These are phyloP conservation scores for Okamejei kenojei DNA, from an alignment of 2,797 vertebrate species.

Conservation along the genomic window DNA sequence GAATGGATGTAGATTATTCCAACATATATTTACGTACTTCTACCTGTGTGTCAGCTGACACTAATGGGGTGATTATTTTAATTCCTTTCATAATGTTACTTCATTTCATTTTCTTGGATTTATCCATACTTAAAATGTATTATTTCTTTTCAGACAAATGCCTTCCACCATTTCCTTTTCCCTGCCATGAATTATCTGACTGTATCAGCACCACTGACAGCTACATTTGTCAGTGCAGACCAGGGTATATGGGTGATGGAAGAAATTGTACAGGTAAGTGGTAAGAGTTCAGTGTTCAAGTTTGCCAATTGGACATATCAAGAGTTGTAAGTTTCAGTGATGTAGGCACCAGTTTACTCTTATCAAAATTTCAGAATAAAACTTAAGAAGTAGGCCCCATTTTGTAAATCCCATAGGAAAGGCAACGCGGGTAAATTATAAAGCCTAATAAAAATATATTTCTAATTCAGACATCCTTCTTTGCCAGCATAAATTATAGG, in stretches of 20 bases:
- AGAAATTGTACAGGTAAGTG: conserved; percentile 62
- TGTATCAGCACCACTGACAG: conserved; percentile 58
- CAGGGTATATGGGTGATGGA: conserved; percentile 62
- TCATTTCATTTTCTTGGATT: not conserved
- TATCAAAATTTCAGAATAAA: not conserved
- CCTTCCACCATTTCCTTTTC: conserved; percentile 60
- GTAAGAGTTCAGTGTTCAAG: not conserved
- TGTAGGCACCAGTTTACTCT: not conserved
- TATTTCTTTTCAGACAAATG: conserved; percentile 59
- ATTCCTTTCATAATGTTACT: not conserved
- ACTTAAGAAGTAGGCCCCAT: not conserved
- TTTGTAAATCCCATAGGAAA: not conserved
- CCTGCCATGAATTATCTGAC: conserved; percentile 63
- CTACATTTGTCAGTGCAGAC: conserved; percentile 63
- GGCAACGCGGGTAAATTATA: not conserved
- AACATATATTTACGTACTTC: not conserved
- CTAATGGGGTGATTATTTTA: not conserved
- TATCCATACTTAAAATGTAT: not conserved
- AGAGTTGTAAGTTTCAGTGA: not conserved
- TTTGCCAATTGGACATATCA: not conserved
- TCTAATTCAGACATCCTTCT: not conserved
- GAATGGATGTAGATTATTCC: not conserved
- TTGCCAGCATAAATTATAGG: not conserved
- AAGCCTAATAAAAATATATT: not conserved
- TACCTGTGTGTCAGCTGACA: not conserved